Evolutionary conservation across 2,888 invertebrate genomes (phyloP).

Genomic region (Sycophila texana): DNA sequence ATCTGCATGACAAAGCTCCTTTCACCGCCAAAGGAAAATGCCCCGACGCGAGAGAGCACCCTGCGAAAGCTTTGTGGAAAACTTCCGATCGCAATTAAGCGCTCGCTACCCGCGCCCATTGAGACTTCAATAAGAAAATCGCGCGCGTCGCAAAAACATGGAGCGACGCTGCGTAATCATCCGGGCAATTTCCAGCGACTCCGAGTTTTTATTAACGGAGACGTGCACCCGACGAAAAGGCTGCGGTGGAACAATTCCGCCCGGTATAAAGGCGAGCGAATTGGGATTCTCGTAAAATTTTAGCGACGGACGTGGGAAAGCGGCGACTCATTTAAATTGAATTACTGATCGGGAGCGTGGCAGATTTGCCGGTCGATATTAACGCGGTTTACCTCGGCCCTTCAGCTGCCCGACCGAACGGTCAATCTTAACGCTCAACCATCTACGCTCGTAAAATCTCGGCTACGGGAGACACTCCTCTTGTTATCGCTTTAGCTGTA

Average conservation of each 20-base stretch:
- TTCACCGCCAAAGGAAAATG: constrained; percentile 17
- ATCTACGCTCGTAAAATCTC: constrained; percentile 16
- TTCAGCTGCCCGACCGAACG: constrained; percentile 11
- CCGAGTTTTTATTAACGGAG: constrained; percentile 36
- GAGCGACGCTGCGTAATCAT: constrained; percentile 17
- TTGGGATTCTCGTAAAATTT: constrained; percentile 15
- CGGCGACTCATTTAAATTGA: constrained; percentile 23
- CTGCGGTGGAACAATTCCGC: background rate
- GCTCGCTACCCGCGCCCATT: background rate
- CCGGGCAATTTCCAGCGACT: constrained; percentile 1
- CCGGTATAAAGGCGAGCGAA: background rate
- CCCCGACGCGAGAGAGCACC: background rate
- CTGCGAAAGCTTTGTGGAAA: constrained; percentile 1
- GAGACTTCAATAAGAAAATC: constrained; percentile 19
- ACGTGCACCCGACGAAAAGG: background rate
- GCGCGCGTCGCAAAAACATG: constrained; percentile 15
- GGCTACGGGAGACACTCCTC: background rate
- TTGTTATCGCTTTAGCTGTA: background rate
- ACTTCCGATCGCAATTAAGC: constrained; percentile 28
- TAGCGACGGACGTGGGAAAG: no score
- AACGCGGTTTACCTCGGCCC: constrained; percentile 11
- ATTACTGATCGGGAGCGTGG: constrained; percentile 12
- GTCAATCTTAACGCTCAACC: constrained; percentile 30
- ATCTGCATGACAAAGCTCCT: background rate
- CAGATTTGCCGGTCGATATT: constrained; percentile 31